Percentiles rank a stretch among this genome's conserved stretches.
Evolutionary conservation across 2,113 vertebrate genomes (phyloP).

Genomic region (Psilopsiagon aurifrons): DNA sequence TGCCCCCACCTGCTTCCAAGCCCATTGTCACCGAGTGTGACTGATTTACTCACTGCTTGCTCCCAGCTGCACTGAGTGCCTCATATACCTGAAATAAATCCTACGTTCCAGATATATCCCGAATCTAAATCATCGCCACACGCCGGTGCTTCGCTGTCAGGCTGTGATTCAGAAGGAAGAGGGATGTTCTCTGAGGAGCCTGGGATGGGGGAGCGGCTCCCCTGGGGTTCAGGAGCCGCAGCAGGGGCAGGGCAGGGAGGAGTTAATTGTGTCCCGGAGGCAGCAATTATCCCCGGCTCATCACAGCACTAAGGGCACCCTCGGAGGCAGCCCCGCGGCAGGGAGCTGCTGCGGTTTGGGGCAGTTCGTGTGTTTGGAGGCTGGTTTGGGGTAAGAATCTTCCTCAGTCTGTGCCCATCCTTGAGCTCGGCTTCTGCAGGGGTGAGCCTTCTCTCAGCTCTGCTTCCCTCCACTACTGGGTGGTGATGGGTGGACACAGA

Average conservation of each 20-base stretch:
- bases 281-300: constrained; percentile 25
- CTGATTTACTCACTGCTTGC: not conserved
- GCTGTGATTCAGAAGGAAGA: constrained; percentile 15
- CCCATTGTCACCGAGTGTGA: not conserved
- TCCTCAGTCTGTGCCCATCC: not conserved
- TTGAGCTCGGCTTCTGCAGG: rapidly evolving
- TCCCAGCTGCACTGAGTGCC: not conserved
- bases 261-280: constrained; percentile 5
- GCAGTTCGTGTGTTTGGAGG: not conserved
- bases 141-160: not conserved
- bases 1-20: not conserved
- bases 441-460: not conserved
- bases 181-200: not conserved
- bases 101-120: not conserved
- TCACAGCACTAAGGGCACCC: not conserved
- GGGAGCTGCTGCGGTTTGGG: not conserved
- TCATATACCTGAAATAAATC: constrained; percentile 8
- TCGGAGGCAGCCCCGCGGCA: not conserved
- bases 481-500: not conserved
- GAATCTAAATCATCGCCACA: not conserved
- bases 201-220: not conserved
- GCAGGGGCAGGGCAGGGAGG: constrained; percentile 10
- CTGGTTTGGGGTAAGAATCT: not conserved
- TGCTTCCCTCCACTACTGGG: not conserved
- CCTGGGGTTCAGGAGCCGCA: not conserved